phyloP scores from a whole-genome alignment of 2,797 vertebrate species.

The Myotis pilosus region DNA sequence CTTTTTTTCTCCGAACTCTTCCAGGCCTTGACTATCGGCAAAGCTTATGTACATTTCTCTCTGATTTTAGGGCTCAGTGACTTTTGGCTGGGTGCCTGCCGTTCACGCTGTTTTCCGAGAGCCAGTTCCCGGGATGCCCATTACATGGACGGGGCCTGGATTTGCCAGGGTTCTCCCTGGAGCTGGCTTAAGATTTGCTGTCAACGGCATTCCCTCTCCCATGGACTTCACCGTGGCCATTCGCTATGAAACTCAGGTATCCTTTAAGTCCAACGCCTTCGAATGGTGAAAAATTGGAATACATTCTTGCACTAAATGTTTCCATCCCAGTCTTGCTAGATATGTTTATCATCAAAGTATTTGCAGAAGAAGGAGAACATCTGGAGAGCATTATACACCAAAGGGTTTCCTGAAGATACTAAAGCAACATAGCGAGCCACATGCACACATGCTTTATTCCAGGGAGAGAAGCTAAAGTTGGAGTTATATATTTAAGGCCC shows the following conservation, averaged over 20 bases:
- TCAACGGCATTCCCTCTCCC: conserved; percentile 86
- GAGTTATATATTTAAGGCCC: neutral
- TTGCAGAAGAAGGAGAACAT: neutral
- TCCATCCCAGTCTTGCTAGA: neutral
- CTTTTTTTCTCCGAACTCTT: neutral
- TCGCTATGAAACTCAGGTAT: conserved; percentile 90
- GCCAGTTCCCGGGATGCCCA: conserved; percentile 70
- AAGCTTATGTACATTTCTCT: conserved; percentile 45
- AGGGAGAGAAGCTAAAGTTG: neutral
- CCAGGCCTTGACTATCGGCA: neutral
- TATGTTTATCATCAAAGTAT: neutral
- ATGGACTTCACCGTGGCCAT: conserved; percentile 88
- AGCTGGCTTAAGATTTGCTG: conserved; percentile 87
- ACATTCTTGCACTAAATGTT: neutral
- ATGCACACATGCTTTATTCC: neutral
- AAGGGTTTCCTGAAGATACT: neutral
- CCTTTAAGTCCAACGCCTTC: neutral
- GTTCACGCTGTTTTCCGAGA: conserved; percentile 84
- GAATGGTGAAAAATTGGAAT: neutral
- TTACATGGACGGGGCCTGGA: conserved; percentile 89
- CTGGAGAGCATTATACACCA: conserved; percentile 34
- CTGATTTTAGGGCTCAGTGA: conserved; percentile 73
- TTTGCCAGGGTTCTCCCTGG: conserved; percentile 85
- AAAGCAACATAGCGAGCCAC: neutral
- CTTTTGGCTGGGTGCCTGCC: conserved; percentile 73